These are phyloP conservation scores for Enteromius viviparus DNA, from an alignment of 2,797 vertebrate species.

Conservation along the genomic window DNA sequence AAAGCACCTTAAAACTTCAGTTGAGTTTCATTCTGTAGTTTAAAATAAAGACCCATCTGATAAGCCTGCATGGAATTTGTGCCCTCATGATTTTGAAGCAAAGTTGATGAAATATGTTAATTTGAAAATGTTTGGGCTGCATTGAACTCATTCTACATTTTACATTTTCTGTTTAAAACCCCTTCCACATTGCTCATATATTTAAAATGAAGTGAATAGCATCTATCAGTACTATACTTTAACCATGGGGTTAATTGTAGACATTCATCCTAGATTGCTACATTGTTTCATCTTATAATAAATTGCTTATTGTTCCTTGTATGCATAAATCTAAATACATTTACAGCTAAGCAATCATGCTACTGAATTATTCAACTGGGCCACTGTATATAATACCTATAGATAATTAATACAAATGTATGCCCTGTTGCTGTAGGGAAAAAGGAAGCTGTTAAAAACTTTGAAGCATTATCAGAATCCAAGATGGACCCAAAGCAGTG, in stretches of 20 bases:
- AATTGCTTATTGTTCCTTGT: background rate
- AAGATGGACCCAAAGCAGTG: background rate
- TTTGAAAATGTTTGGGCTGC: background rate
- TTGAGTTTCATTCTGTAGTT: background rate
- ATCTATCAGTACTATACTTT: background rate
- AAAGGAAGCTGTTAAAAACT: background rate
- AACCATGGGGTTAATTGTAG: background rate
- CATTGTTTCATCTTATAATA: background rate
- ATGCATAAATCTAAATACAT: constrained; percentile 10
- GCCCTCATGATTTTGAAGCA: background rate
- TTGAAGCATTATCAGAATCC: background rate
- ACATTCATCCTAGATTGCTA: background rate
- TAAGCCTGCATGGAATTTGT: background rate
- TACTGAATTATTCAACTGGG: constrained; percentile 5
- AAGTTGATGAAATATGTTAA: background rate
- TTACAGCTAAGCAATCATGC: background rate
- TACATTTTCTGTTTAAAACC: background rate
- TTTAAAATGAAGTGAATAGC: background rate
- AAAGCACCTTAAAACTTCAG: background rate
- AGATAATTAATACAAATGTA: constrained; percentile 31
- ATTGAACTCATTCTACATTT: background rate
- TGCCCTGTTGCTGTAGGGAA: constrained; percentile 10
- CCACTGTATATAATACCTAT: background rate
- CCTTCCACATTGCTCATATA: background rate
- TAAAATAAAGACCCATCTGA: background rate